Evolutionary conservation across 2,888 invertebrate species (phyloP).

Genomic region (Ornithoptera priamus): DNA sequence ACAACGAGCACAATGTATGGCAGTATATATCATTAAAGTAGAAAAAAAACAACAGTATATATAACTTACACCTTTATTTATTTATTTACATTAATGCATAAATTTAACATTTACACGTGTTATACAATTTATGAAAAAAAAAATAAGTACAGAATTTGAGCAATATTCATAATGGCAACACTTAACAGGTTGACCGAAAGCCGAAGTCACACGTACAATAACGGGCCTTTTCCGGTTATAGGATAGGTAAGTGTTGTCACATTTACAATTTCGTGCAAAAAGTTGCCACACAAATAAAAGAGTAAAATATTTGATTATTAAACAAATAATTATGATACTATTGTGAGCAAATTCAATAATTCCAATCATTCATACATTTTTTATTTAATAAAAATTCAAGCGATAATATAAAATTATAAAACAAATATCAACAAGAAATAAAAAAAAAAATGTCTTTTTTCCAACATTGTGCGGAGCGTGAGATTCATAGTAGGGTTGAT

Average conservation of each 20-base stretch:
- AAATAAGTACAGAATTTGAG: conserved; percentile 54
- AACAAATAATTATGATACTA: background rate
- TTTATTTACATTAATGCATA: conserved; percentile 51
- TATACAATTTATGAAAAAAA: conserved; percentile 52
- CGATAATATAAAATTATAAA: conserved; percentile 2
- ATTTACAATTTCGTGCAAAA: conserved; percentile 21
- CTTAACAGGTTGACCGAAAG: conserved; percentile 10
- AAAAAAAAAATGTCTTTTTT: conserved; percentile 4
- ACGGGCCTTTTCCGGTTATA: background rate
- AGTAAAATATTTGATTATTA: background rate
- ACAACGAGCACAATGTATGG: no score
- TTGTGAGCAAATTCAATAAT: background rate
- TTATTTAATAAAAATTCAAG: background rate
- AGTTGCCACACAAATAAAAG: conserved; percentile 16
- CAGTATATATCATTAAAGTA: no score
- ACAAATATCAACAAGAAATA: conserved; percentile 4
- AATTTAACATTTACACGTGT: conserved; percentile 49
- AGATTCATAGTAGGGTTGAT: conserved; percentile 18
- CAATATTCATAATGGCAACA: conserved; percentile 42
- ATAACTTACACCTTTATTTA: conserved; percentile 72
- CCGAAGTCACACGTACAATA: background rate
- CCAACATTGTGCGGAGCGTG: conserved; percentile 14
- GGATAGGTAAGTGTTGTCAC: conserved; percentile 19
- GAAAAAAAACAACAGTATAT: conserved; percentile 41
- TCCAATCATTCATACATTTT: background rate